Evolutionary conservation across 2,888 invertebrate species (phyloP), one percentile per base, ranked within the genome.

Genomic region (Lottia scabra): DNA sequence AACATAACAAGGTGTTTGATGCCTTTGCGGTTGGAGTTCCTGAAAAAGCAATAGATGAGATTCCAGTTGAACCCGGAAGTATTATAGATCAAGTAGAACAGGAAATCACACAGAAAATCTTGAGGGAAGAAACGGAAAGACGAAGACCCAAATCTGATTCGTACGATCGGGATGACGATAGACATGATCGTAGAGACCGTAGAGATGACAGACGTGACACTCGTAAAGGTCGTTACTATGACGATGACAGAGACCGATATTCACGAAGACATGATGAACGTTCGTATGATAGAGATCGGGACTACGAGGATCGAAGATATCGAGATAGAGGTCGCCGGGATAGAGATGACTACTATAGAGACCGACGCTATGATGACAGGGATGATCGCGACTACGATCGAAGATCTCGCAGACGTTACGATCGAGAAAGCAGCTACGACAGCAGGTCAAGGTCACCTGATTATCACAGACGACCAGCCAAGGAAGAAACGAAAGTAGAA

Each of bases 81-180:
- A 46, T 63, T 19, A 73, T 67, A 56, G 72, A 71, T 30, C 73
- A 66, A 45, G 74, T 67, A 56, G 74, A 75, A 67, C 72, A 45
- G 46, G 68, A 65, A 68, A 71, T 30, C 70, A 76, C 45, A 72
- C 66, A 68, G 73, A 73, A n/a, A 23, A 46, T n/a, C 43, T n/a
- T 65, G 62, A 63, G 62, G 63, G 67, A 71, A 71, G 65, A 70
- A 66, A 48, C 65, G 13, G 70, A 62, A 27, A 68, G 45, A 27
- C 68, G 64, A 19, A 68, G 63, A 19, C 66, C 62, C 44, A 67
- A 72, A 27, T 56, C 56, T 23, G 56, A 56, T 16, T 56, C 19
- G 2, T 44, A 70, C 44, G 71, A 75, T 19, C 68, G 79, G 67
- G 76, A 77, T 70, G 66, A 64, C 38, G 75, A 77, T 26, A 72